Percentiles rank a stretch among this genome's conserved stretches.
Evolutionary conservation across 2,797 vertebrate genomes (phyloP).

Genomic region (Astyanax mexicanus): DNA sequence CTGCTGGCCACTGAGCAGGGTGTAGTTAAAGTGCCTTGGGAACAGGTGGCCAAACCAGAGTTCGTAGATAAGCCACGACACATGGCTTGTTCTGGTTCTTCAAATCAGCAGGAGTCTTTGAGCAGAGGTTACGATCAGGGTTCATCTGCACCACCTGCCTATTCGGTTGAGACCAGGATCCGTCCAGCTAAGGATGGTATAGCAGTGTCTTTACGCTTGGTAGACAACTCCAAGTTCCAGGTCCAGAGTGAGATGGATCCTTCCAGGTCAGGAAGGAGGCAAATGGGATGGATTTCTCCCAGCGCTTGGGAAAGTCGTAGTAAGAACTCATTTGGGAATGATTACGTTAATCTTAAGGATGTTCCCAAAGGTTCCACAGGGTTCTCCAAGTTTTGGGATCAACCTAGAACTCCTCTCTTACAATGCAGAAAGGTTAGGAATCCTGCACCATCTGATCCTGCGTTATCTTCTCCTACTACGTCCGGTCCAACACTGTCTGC

Average conservation of each 20-base stretch:
- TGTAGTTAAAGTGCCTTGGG: constrained; percentile 83
- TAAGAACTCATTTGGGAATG: constrained; percentile 75
- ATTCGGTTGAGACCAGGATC: constrained; percentile 80
- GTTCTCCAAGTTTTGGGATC: constrained; percentile 4
- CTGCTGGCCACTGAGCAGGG: constrained; percentile 84
- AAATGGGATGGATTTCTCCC: constrained; percentile 72
- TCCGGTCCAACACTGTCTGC: too few relatives aligned
- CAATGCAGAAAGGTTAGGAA: constrained; percentile 4
- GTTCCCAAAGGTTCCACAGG: constrained; percentile 63
- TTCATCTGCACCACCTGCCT: constrained; percentile 55
- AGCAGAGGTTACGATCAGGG: constrained; percentile 5
- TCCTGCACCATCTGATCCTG: not conserved
- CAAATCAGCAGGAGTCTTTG: constrained; percentile 41
- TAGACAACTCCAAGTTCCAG: constrained; percentile 67
- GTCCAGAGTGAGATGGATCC: constrained; percentile 78
- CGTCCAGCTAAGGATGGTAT: constrained; percentile 81
- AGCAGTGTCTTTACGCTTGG: constrained; percentile 77
- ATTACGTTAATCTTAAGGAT: constrained; percentile 88
- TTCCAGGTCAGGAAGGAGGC: constrained; percentile 62
- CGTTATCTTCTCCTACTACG: not conserved
- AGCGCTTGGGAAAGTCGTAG: constrained; percentile 73
- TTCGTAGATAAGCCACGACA: constrained; percentile 74
- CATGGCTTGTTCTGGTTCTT: constrained; percentile 64
- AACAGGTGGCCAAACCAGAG: constrained; percentile 81
- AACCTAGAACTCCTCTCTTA: constrained; percentile 18